Evolutionary conservation across 1,140 invertebrate genomes (phyloP).

Genomic region (Coptotermes formosanus): DNA sequence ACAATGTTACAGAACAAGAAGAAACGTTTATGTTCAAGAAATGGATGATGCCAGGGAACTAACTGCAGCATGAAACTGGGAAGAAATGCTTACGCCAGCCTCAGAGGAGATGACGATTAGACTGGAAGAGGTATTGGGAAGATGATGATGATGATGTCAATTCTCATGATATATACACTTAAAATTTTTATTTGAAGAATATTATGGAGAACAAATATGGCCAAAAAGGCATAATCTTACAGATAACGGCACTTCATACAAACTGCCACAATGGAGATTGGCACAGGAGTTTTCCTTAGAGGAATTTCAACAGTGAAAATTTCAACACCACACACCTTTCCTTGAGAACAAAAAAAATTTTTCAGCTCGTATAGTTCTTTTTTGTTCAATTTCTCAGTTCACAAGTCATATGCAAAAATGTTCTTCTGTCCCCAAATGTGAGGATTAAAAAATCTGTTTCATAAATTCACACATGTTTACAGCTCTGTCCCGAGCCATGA

Average conservation of each 20-base stretch:
- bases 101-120: too few species aligned
- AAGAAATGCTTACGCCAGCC: too few species aligned
- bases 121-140: too few species aligned
- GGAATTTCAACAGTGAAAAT: not conserved
- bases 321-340: not conserved
- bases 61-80: too few species aligned
- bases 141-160: too few species aligned
- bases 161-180: not conserved
- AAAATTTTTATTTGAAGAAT: conserved; percentile 9
- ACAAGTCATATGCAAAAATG: not conserved
- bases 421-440: not conserved
- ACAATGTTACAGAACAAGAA: too few species aligned
- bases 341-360: not conserved
- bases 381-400: not conserved
- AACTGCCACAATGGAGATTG: conserved; percentile 13
- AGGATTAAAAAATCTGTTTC: not conserved
- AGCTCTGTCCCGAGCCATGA: conserved; percentile 46
- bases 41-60: too few species aligned
- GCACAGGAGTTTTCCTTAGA: not conserved
- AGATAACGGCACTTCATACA: conserved; percentile 15
- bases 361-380: not conserved
- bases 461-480: conserved; percentile 30
- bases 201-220: conserved; percentile 2
- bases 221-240: not conserved
- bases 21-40: too few species aligned